Evolutionary conservation across 2,113 vertebrate genomes (phyloP), one percentile per base, ranked within the genome.

Genomic region (Xiphophorus hellerii): DNA sequence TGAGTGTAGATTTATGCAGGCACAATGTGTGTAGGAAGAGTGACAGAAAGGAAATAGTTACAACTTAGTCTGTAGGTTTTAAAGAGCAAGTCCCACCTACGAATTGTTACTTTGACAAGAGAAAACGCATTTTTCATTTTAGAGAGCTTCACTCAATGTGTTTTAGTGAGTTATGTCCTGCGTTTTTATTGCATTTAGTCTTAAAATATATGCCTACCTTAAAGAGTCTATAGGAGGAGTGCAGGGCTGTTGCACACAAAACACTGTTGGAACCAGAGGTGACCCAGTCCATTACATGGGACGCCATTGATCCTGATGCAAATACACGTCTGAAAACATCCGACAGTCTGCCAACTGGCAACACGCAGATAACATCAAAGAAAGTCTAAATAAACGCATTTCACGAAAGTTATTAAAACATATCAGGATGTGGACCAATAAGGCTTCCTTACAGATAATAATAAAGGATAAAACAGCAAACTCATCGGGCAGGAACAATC

Each of bases 201-300:
- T 42, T 15, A 15, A 22, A 69, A 37, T 20, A 63, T 2, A 33
- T 15, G 65, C 70, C 62, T 73, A 95, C 94, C 94, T 93, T 93
- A 73, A 94, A 95, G 0, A 94, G 90, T 42, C 71, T 90, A 64
- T 84, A 79, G 7, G 93, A 90, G 25, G 78, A 85, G 44, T 64
- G 11, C 33, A 94, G 63, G 8, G 93, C 92, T 27, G 88, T 80
- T 70, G 84, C 62, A 22, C 66, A 85, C 71, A 94, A 68, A 27
- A 84, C 3, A 2, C 90, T 31, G 74, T 92, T 87, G 44, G 63
- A 65, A 65, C 89, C 86, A 13, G 64, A 64, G n/a, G 86, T 83
- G 22, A 85, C 28, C 77, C 80, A 87, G 33, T 84, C 83, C 22
- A 71, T 73, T 2, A 30, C n/a, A 73, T 63, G 69, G 69, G 76